These are phyloP conservation scores for Semicossyphus pulcher DNA, from an alignment of 2,113 vertebrate genomes.

Conservation along the genomic window DNA sequence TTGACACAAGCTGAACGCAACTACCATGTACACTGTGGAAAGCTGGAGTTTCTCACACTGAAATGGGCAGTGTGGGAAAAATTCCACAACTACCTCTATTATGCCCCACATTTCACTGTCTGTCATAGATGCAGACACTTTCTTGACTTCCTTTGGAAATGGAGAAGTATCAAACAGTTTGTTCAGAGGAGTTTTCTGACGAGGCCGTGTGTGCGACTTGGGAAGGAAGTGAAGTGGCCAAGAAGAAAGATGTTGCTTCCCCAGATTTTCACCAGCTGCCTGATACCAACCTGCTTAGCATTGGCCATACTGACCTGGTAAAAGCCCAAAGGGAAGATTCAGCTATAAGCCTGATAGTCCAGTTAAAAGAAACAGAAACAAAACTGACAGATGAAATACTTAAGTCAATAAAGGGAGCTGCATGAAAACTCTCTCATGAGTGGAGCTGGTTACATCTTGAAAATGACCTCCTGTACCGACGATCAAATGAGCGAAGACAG, in stretches of 20 bases:
- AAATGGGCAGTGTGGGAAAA: neutral
- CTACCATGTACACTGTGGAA: neutral
- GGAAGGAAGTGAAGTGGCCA: neutral
- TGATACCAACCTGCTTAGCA: neutral
- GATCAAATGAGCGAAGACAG: neutral
- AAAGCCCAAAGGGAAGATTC: neutral
- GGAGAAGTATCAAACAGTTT: neutral
- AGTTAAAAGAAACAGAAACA: neutral
- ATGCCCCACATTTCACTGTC: neutral
- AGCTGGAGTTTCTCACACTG: neutral
- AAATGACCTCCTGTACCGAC: neutral
- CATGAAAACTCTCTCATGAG: neutral
- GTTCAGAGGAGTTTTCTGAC: constrained; percentile 10
- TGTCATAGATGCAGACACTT: constrained; percentile 17
- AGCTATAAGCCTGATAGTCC: neutral
- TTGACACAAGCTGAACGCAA: neutral
- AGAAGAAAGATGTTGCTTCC: neutral
- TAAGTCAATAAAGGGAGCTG: neutral
- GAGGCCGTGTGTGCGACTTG: neutral
- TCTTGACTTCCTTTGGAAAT: constrained; percentile 37
- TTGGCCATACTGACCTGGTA: constrained; percentile 4
- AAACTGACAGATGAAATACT: neutral
- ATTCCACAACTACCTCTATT: neutral
- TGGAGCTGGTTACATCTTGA: neutral
- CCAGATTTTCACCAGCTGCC: fast-evolving